Evolutionary conservation across 2,888 invertebrate genomes (phyloP).

Genomic region (Acanthosepion esculentum): DNA sequence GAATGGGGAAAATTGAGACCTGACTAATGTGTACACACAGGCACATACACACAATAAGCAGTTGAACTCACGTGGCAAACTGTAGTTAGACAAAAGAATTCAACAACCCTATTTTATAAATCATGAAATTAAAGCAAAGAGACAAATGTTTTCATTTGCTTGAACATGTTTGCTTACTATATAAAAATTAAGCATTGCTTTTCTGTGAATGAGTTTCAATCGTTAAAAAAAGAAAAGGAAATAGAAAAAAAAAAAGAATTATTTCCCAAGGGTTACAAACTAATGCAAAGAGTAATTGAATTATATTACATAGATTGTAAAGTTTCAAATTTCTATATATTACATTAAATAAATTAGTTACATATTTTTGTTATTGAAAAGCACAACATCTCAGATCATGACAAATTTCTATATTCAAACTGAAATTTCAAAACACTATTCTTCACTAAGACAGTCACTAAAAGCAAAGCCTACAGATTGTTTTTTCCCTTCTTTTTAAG

Average conservation of each 20-base stretch:
- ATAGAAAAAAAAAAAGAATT: no score
- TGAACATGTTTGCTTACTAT: no score
- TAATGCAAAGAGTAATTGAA: neutral
- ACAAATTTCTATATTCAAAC: neutral
- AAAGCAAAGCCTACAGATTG: neutral
- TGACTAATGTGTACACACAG: neutral
- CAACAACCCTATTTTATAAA: neutral
- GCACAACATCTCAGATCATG: neutral
- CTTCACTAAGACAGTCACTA: neutral
- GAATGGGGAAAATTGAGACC: neutral
- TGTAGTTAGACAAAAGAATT: neutral
- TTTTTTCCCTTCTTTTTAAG: neutral
- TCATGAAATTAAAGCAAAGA: no score
- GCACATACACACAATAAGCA: slow-evolving; percentile 41
- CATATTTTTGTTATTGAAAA: no score
- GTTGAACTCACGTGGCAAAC: slow-evolving; percentile 10
- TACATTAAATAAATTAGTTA: neutral
- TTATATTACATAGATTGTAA: neutral
- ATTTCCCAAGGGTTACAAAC: no score
- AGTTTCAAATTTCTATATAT: neutral
- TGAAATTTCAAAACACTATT: neutral
- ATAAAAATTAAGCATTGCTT: no score
- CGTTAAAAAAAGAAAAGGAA: no score
- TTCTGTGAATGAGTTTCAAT: no score
- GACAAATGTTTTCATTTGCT: no score